Percentiles rank a stretch among this genome's conserved stretches.
Conservation (phyloP, 2,797 vertebrate genomes). For the Triplophysa yarkandensis region DNA sequence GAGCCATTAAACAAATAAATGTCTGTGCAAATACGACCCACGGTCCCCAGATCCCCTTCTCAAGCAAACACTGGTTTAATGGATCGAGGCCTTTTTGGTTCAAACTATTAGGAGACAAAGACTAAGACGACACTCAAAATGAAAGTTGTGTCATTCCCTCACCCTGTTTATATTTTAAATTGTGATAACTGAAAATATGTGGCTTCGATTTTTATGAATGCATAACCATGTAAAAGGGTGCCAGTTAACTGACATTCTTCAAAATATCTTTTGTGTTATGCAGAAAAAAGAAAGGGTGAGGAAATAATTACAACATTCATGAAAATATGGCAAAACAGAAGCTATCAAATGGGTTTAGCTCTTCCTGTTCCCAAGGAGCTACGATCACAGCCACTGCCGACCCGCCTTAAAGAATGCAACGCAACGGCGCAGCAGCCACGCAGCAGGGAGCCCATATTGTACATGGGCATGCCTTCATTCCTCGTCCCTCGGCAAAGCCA, state of each 20-base stretch:
- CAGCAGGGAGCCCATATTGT: constrained; percentile 92
- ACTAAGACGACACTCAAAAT: background rate
- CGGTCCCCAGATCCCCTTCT: background rate
- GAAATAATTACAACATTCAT: too few relatives aligned
- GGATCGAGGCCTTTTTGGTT: background rate
- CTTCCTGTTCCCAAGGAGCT: constrained; percentile 61
- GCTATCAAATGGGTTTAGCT: constrained; percentile 72
- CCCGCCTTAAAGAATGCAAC: constrained; percentile 86
- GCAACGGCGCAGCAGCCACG: constrained; percentile 94
- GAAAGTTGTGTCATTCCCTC: background rate
- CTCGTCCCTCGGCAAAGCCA: constrained; percentile 89
- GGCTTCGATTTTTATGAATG: too few relatives aligned
- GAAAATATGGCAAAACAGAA: background rate
- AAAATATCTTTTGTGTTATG: too few relatives aligned
- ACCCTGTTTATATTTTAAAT: too few relatives aligned
- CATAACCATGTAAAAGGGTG: too few relatives aligned
- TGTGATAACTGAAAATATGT: too few relatives aligned
- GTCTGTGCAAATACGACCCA: constrained; percentile 1
- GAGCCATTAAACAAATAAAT: constrained; percentile 19
- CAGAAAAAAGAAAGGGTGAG: too few relatives aligned
- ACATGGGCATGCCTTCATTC: constrained; percentile 83
- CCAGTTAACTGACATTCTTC: too few relatives aligned
- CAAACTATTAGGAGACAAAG: background rate
- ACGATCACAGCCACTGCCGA: constrained; percentile 61
- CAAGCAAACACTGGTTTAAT: background rate